Evolutionary conservation across 2,113 vertebrate genomes (phyloP).

Genomic region (Engystomops pustulosus): DNA sequence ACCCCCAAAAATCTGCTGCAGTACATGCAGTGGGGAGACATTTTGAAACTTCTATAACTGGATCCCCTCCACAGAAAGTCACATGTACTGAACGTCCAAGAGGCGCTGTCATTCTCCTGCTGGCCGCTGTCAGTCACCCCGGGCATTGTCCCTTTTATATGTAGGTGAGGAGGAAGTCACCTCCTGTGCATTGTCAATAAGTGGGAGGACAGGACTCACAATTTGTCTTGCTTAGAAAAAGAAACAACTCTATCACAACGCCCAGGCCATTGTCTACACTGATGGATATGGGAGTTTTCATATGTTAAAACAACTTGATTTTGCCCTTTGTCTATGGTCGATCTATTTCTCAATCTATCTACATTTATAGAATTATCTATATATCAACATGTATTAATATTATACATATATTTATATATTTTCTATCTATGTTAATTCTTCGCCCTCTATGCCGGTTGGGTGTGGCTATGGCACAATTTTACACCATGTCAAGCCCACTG

Average conservation of each 20-base stretch:
- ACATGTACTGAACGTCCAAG: not conserved
- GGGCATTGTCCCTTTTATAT: conserved; percentile 22
- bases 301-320: not conserved
- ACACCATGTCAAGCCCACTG: no score
- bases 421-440: not conserved
- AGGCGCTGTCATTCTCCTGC: not conserved
- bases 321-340: not conserved
- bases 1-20: no score
- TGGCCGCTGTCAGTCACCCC: conserved; percentile 18
- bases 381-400: not conserved
- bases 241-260: not conserved
- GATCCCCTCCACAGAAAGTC: not conserved
- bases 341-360: conserved; percentile 2
- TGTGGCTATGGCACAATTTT: no score
- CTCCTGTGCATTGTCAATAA: conserved; percentile 10
- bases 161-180: conserved; percentile 22
- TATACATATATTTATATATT: not conserved
- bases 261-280: not conserved
- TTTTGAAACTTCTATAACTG: no score
- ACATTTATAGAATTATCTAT: not conserved
- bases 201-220: conserved; percentile 31
- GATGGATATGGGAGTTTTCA: not conserved
- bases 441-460: no score
- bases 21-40: not conserved
- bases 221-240: not conserved